phyloP scores from a whole-genome alignment of 2,113 vertebrate genomes.

The Himantopus leucocephalus region DNA sequence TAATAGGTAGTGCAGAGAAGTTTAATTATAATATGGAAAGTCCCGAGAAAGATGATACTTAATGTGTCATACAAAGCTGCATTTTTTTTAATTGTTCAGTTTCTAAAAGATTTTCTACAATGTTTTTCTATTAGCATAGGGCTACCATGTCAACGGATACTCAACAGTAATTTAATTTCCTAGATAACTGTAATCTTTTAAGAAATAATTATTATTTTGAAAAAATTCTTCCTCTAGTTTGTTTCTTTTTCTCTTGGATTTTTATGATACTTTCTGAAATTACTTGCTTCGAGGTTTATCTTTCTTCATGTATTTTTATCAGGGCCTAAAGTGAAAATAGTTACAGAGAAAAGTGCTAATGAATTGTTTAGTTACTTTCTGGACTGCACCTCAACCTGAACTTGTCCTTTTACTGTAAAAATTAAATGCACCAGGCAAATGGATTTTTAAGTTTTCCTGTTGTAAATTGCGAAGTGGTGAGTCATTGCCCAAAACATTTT shows the following conservation, averaged over 20 bases:
- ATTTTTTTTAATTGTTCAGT: background rate
- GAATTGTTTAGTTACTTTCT: background rate
- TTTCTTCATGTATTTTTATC: background rate
- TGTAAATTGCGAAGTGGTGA: background rate
- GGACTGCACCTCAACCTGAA: background rate
- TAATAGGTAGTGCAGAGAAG: background rate
- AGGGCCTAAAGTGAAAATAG: background rate
- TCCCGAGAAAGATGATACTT: background rate
- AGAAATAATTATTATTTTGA: background rate
- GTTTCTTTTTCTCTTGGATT: background rate
- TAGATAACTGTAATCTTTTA: background rate
- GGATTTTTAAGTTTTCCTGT: background rate
- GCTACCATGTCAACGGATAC: background rate
- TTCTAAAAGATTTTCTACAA: background rate
- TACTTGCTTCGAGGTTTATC: background rate
- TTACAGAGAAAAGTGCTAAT: background rate
- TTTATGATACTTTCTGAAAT: background rate
- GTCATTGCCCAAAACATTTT: background rate
- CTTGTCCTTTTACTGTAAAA: background rate
- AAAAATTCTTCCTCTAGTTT: background rate
- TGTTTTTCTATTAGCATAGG: background rate
- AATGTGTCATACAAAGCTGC: background rate
- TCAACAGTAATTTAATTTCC: constrained; percentile 18
- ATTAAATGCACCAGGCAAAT: background rate
- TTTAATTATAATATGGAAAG: background rate